Evolutionary conservation across 1,140 invertebrate genomes (phyloP), one percentile per base, ranked within the genome.

Genomic region (Formica selysi): DNA sequence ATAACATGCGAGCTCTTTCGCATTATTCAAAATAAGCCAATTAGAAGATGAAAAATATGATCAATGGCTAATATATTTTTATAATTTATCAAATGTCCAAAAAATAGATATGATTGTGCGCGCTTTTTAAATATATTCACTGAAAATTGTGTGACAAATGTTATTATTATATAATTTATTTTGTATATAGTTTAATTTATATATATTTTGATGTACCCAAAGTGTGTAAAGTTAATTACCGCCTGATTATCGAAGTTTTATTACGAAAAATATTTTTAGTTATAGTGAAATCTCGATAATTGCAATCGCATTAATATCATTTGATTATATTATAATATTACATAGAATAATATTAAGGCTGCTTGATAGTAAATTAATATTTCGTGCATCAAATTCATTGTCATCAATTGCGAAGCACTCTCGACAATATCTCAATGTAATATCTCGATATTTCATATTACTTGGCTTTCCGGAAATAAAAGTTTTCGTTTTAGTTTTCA

Each of bases 401-500:
- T 19, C 29, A 36, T 65, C 29, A 32, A 78, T 36, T 51, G 48
- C 48, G 7, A 36, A 51, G 11, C 61, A 22, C 3, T 59, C 11
- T 36, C 10, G 1, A 26, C 29, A 13, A 38, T 65, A 10, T 64
- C 22, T 44, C 38, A 29, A 13, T 29, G 44, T 54, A 57, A 54
- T 29, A 7, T 57, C 48, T 26, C 32, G 48, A 44, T 41, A 57
- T 41, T 29, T 32, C 1, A 16, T 65, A 68, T 38, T 32, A 11
- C 19, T 54, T 80, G 62, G 48, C 32, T 68, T 54, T 7, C 13
- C 64, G 16, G n/a, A 80, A 80, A 70, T 80, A 80, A 36, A 36
- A 26, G 10, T 67, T 62, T 62, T 38, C 36, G 22, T 62, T 65
- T 19, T 38, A 57, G 4, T 51, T 51, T 51, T 51, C 3, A 3